Conservation (phyloP, 2,797 vertebrate species). For the Staurois parvus region DNA sequence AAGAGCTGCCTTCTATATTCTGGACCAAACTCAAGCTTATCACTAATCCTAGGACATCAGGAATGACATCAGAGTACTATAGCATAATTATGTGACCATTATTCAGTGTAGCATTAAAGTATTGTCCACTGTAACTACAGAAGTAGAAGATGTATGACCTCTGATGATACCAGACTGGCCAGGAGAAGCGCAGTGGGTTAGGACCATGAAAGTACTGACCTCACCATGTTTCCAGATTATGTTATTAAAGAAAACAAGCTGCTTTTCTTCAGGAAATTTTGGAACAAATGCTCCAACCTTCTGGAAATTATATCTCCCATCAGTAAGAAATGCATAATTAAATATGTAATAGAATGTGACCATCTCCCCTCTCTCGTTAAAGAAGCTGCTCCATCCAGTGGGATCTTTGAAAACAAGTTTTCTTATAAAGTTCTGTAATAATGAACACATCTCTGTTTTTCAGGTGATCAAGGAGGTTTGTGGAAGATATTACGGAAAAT, state of each 20-base stretch:
- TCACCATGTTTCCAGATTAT: constrained; percentile 1
- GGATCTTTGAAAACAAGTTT: constrained; percentile 14
- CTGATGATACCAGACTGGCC: too few species aligned
- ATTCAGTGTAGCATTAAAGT: too few species aligned
- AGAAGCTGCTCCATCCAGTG: neutral
- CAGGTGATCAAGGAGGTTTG: too few species aligned
- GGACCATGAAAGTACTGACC: neutral
- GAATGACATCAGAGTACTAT: too few species aligned
- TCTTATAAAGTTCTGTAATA: constrained; percentile 9
- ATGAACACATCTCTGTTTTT: neutral
- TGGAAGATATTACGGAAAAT: too few species aligned
- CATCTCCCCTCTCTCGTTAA: constrained; percentile 23
- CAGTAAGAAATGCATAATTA: neutral
- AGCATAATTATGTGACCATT: too few species aligned
- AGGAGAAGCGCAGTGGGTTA: too few species aligned
- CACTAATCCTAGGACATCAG: too few species aligned
- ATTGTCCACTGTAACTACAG: too few species aligned
- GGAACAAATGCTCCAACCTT: neutral
- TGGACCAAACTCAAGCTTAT: too few species aligned
- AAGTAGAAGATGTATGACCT: too few species aligned
- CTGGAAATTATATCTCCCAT: neutral
- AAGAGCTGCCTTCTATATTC: too few species aligned
- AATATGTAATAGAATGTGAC: neutral
- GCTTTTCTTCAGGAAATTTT: neutral
- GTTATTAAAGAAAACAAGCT: neutral